phyloP scores from a whole-genome alignment of 2,888 invertebrate species.

The Tortrix viridana region DNA sequence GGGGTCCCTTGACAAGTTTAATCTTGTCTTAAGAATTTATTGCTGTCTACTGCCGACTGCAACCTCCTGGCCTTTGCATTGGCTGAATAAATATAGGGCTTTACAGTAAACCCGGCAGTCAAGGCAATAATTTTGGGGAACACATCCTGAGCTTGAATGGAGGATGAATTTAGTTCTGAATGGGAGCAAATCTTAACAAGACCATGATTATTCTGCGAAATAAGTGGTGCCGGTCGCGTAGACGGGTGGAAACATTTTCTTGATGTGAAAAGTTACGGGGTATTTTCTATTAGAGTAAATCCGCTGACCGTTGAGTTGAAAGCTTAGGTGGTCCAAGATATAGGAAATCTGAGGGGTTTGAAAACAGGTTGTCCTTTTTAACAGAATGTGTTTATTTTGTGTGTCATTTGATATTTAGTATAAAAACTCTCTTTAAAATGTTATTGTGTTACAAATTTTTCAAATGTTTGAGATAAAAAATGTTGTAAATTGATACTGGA shows the following conservation, averaged over 20 bases:
- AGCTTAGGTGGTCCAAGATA: slow-evolving; percentile 29
- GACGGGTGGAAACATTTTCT: slow-evolving; percentile 36
- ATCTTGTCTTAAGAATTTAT: slow-evolving; percentile 82
- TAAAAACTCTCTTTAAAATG: too few relatives aligned
- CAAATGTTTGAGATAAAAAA: too few relatives aligned
- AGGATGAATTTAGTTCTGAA: slow-evolving; percentile 20
- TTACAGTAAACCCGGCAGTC: slow-evolving; percentile 54
- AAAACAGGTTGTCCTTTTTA: too few relatives aligned
- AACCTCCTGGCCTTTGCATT: slow-evolving; percentile 69
- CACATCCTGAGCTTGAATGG: slow-evolving; percentile 20
- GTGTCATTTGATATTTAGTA: too few relatives aligned
- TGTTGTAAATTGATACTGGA: too few relatives aligned
- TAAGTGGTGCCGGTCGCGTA: slow-evolving; percentile 26
- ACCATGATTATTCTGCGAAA: slow-evolving; percentile 18
- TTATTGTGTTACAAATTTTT: too few relatives aligned
- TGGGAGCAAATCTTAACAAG: slow-evolving; percentile 13
- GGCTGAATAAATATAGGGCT: slow-evolving; percentile 74
- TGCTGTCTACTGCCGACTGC: slow-evolving; percentile 67
- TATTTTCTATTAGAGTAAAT: slow-evolving; percentile 37
- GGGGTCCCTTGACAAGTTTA: slow-evolving; percentile 83
- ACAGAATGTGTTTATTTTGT: too few relatives aligned
- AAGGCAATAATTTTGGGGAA: slow-evolving; percentile 46
- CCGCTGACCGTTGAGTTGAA: slow-evolving; percentile 38
- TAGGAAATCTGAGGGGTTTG: neutral
- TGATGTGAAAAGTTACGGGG: slow-evolving; percentile 35